phyloP scores from a whole-genome alignment of 2,113 vertebrate genomes.

The Dinomys branickii region DNA sequence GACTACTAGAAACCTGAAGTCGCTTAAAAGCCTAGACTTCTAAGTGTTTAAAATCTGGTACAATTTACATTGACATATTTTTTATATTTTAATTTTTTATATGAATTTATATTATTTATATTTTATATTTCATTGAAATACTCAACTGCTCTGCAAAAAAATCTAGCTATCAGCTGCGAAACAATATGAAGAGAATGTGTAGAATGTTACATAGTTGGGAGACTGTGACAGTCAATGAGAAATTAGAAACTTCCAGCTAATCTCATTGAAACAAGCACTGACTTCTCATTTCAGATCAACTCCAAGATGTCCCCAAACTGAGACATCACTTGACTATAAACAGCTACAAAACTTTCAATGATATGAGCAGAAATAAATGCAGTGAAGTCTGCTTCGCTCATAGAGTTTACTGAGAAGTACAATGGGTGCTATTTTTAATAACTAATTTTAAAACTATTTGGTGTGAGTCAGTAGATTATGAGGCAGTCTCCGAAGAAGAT shows the following conservation, averaged over 20 bases:
- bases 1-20: neutral
- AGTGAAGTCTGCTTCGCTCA: neutral
- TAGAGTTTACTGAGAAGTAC: neutral
- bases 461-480: neutral
- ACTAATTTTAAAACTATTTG: neutral
- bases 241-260: neutral
- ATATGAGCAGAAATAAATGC: neutral
- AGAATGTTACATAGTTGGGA: neutral
- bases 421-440: neutral
- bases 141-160: neutral
- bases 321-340: neutral
- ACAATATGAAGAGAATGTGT: neutral
- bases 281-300: neutral
- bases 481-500: neutral
- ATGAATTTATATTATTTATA: too few species aligned
- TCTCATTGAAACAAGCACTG: fast-evolving
- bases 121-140: neutral
- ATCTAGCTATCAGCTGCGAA: neutral
- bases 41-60: neutral
- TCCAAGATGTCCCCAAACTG: neutral
- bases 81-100: neutral
- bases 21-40: too few species aligned
- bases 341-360: neutral
- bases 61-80: neutral
- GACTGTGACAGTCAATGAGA: neutral